A percentile compares a stretch with the other conserved stretches of the same genome.
Conservation (phyloP, 2,888 invertebrate genomes). For the Strigamia crassipes region DNA sequence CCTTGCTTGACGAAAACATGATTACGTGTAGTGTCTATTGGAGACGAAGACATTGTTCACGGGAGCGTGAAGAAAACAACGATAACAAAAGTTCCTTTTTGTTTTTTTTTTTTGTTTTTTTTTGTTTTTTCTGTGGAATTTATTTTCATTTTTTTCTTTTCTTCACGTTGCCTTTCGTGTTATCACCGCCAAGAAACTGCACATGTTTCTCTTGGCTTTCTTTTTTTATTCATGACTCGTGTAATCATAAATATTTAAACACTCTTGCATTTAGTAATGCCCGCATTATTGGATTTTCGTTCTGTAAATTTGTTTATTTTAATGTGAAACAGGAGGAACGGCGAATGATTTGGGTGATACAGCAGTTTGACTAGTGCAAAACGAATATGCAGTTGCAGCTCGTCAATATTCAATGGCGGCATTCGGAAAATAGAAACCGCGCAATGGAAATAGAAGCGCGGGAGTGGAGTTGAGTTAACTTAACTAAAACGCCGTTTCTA, state of each 20-base stretch:
- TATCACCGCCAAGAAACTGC: slow-evolving; percentile 3
- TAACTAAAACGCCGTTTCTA: no score
- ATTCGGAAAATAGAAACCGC: no score
- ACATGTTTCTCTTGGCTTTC: neutral
- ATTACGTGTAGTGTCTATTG: slow-evolving; percentile 26
- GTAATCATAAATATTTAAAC: slow-evolving; percentile 25
- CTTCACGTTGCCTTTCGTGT: neutral
- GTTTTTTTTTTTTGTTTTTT: neutral
- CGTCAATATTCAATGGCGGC: no score
- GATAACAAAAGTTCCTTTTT: neutral
- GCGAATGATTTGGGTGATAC: no score
- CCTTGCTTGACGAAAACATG: slow-evolving; percentile 27
- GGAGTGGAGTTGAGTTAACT: no score
- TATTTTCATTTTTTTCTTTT: neutral
- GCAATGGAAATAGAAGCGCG: no score
- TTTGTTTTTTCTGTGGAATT: neutral
- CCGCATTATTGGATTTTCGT: neutral
- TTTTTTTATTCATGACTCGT: neutral
- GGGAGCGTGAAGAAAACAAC: slow-evolving; percentile 29
- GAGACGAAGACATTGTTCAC: slow-evolving; percentile 29
- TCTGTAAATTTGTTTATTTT: slow-evolving; percentile 1
- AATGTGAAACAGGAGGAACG: no score
- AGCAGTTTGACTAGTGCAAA: no score
- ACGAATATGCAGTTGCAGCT: no score
- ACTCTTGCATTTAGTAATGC: neutral